Percentiles rank a stretch among this genome's conserved stretches.
Conservation (phyloP, 2,888 invertebrate species). For the Xestia sexstrigata region DNA sequence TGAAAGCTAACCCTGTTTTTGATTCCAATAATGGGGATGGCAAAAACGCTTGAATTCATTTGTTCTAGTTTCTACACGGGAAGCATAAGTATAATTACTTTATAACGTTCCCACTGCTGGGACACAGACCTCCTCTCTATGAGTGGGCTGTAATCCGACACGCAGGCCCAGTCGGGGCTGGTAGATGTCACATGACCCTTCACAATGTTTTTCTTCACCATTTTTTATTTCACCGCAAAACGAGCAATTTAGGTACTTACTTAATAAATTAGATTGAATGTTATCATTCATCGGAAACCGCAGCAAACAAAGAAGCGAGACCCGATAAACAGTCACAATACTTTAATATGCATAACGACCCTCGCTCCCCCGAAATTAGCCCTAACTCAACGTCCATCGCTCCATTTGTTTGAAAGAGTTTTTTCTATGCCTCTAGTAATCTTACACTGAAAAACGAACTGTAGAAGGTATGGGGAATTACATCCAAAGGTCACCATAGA, state of each 20-base stretch:
- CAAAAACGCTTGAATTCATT: too few relatives aligned
- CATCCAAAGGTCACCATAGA: background rate
- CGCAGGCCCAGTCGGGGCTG: background rate
- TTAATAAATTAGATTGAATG: slow-evolving; percentile 25
- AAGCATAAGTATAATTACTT: background rate
- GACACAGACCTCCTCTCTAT: background rate
- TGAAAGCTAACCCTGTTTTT: too few relatives aligned
- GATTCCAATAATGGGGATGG: too few relatives aligned
- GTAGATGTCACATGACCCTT: background rate
- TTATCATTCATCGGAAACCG: slow-evolving; percentile 24
- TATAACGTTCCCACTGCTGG: background rate
- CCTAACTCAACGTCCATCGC: slow-evolving; percentile 22
- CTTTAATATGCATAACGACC: slow-evolving; percentile 12
- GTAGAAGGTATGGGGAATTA: background rate
- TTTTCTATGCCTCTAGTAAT: background rate
- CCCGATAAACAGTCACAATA: slow-evolving; percentile 38
- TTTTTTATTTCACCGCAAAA: background rate
- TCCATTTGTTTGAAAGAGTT: slow-evolving; percentile 8
- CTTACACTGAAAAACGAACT: background rate
- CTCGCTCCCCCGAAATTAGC: background rate
- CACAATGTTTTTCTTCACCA: background rate
- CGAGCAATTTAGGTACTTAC: too few relatives aligned
- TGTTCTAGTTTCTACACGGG: background rate
- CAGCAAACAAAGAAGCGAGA: slow-evolving; percentile 32
- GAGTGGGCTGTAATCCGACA: background rate